These are phyloP conservation scores for Sula dactylatra DNA, from an alignment of 2,113 vertebrate genomes.

Conservation along the genomic window DNA sequence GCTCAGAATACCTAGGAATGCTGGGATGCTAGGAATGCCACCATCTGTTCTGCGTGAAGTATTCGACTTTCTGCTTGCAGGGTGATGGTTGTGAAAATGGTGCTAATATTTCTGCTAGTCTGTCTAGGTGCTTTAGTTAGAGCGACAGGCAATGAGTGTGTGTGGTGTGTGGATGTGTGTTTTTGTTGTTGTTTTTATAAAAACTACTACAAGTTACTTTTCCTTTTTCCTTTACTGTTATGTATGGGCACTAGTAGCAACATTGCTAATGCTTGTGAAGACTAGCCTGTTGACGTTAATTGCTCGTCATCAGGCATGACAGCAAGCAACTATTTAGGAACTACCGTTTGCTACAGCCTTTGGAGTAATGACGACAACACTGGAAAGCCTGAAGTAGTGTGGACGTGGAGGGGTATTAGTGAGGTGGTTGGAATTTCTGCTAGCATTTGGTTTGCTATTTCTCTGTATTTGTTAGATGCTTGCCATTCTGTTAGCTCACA, in stretches of 20 bases:
- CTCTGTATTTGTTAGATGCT: neutral
- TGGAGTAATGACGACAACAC: neutral
- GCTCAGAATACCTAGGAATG: neutral
- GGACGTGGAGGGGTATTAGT: neutral
- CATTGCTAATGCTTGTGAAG: neutral
- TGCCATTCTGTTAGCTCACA: neutral
- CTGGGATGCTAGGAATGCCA: neutral
- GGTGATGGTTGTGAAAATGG: rapidly evolving
- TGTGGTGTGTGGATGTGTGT: neutral
- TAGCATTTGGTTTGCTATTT: neutral
- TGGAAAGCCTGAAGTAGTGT: neutral
- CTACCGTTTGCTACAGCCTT: neutral
- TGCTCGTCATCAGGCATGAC: neutral
- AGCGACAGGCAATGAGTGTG: rapidly evolving
- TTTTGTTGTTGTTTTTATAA: neutral
- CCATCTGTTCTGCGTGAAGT: neutral
- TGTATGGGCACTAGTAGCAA: neutral
- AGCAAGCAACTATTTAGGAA: neutral
- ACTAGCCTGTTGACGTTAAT: neutral
- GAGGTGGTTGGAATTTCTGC: neutral
- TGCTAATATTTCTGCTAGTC: neutral
- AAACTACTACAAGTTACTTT: neutral
- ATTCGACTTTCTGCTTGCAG: rapidly evolving
- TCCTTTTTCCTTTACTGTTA: neutral
- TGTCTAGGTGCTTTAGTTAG: neutral